Evolutionary conservation across 1,140 invertebrate genomes (phyloP).

Genomic region (Maniola jurtina): DNA sequence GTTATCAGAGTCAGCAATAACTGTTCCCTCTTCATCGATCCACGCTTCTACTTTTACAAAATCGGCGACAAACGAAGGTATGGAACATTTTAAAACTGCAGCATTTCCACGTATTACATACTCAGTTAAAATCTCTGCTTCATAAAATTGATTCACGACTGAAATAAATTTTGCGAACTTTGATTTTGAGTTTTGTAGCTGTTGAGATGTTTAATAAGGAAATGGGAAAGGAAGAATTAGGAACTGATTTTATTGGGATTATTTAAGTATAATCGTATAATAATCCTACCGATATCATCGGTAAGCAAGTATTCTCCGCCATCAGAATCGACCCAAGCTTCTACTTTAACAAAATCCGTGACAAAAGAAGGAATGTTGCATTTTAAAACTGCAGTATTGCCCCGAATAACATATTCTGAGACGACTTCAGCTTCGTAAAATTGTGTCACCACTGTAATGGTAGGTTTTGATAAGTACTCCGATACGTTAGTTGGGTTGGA

Average conservation of each 20-base stretch:
- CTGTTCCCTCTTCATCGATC: conserved; percentile 83
- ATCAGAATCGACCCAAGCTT: conserved; percentile 92
- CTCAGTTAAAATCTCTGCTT: conserved; percentile 87
- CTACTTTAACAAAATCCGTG: conserved; percentile 93
- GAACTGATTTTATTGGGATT: conserved; percentile 18
- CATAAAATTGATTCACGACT: conserved; percentile 91
- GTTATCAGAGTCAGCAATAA: conserved; percentile 80
- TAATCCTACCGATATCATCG: conserved; percentile 68
- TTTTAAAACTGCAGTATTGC: conserved; percentile 94
- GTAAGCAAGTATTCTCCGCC: conserved; percentile 82
- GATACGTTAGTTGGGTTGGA: conserved; percentile 24
- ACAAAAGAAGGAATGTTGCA: conserved; percentile 96
- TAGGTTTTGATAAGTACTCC: conserved; percentile 19
- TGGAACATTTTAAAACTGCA: conserved; percentile 88
- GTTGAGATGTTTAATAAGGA: conserved; percentile 10
- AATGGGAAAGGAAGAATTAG: conserved; percentile 8
- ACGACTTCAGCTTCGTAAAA: conserved; percentile 94
- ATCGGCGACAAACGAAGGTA: conserved; percentile 89
- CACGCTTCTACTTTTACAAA: conserved; percentile 89
- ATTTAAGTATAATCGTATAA: conserved; percentile 17
- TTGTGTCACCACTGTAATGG: conserved; percentile 90
- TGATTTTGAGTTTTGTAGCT: conserved; percentile 1
- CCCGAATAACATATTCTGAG: conserved; percentile 95
- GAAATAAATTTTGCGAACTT: conserved; percentile 40
- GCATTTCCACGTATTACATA: conserved; percentile 91